These are phyloP conservation scores for Spinibarbus caldwelli DNA, from an alignment of 2,797 vertebrate genomes.

Conservation along the genomic window DNA sequence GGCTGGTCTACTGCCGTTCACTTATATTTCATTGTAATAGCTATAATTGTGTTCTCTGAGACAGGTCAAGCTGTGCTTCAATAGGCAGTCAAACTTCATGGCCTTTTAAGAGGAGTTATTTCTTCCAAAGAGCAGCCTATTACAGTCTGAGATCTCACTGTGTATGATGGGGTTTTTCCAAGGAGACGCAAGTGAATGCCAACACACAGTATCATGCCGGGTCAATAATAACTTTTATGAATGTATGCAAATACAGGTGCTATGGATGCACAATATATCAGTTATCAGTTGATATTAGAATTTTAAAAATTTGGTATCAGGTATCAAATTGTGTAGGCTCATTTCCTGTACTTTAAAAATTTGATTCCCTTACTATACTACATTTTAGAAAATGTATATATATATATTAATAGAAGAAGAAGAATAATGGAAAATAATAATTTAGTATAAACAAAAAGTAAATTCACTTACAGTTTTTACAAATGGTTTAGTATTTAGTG, in stretches of 20 bases:
- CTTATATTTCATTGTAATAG: constrained; percentile 48
- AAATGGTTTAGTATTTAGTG: no score
- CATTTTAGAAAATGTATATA: no score
- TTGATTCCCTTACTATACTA: no score
- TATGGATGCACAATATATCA: background rate
- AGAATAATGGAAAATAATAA: no score
- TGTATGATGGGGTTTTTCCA: constrained; percentile 18
- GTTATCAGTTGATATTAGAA: background rate
- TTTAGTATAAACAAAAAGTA: no score
- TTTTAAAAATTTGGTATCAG: background rate
- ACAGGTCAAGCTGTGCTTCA: constrained; percentile 50
- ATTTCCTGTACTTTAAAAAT: no score
- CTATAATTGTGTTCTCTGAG: constrained; percentile 48
- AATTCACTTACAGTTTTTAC: no score
- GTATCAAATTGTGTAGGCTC: background rate
- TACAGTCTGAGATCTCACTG: constrained; percentile 2
- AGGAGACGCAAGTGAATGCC: background rate
- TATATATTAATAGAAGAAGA: no score
- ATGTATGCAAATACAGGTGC: background rate
- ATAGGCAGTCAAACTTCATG: constrained; percentile 48
- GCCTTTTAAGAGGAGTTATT: constrained; percentile 51
- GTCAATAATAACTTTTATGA: background rate
- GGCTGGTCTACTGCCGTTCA: constrained; percentile 32
- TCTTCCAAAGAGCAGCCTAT: constrained; percentile 33
- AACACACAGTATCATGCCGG: background rate